Conservation (phyloP, 2,113 vertebrate genomes). For the Ophiodon elongatus region DNA sequence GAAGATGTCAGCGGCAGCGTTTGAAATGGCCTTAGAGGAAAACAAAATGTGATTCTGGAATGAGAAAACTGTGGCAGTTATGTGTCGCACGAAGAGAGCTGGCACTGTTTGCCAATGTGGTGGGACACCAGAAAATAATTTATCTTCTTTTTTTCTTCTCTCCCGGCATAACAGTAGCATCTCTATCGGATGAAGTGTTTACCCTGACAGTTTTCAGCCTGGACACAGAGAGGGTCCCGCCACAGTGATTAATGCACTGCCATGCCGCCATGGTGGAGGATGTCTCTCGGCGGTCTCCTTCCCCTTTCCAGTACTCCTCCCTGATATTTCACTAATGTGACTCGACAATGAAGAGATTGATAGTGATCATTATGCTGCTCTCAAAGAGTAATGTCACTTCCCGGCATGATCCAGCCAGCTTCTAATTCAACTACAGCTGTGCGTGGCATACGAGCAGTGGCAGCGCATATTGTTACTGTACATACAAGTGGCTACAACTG, state of each 20-base stretch:
- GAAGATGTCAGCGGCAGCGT: constrained; percentile 43
- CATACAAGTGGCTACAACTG: constrained; percentile 25
- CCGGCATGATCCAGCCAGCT: constrained; percentile 82
- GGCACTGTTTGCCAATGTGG: constrained; percentile 25
- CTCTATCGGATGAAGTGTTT: constrained; percentile 67
- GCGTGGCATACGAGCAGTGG: constrained; percentile 70
- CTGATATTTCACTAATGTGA: constrained; percentile 87
- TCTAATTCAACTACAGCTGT: constrained; percentile 85
- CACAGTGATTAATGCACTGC: constrained; percentile 78
- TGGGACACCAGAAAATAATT: constrained; percentile 31
- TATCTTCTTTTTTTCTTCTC: background rate
- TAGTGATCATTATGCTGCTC: constrained; percentile 86
- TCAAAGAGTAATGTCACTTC: constrained; percentile 86
- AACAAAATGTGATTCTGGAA: constrained; percentile 58
- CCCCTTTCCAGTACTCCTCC: constrained; percentile 74
- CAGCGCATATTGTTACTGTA: constrained; percentile 46
- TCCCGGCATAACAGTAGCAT: constrained; percentile 50
- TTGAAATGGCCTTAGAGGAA: constrained; percentile 60
- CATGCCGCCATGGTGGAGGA: constrained; percentile 61
- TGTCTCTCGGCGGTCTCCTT: constrained; percentile 73
- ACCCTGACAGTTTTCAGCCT: constrained; percentile 69
- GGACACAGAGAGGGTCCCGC: constrained; percentile 69
- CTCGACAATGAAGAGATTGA: constrained; percentile 87
- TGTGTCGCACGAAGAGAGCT: constrained; percentile 43
- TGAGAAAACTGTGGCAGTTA: constrained; percentile 50